Evolutionary conservation across 1,140 invertebrate species (phyloP), one percentile per base, ranked within the genome.

Genomic region (Acromyrmex charruanus): DNA sequence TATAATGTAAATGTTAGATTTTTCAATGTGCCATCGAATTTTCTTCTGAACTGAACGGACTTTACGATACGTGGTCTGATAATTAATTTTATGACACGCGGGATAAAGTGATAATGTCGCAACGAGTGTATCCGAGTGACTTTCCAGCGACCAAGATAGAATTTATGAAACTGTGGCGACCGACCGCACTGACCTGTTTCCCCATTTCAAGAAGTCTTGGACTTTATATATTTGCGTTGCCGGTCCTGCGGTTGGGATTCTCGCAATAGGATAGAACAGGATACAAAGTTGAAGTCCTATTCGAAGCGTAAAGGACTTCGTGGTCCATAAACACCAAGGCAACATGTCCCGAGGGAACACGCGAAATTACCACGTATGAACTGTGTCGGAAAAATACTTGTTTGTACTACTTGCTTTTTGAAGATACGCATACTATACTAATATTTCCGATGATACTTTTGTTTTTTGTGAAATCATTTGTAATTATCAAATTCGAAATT

Each of bases 111-210:
- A 10, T 49, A 74, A 25, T 28, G 21, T 16, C 28, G 39, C 55
- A 12, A 2, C 51, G 68, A 49, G 21, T 61, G 18, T 59, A 82
- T 49, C 39, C 39, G 18, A 61, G 18, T 49, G 21, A 16, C 25
- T 21, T 59, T 61, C 21, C n/a, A 39, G n/a, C 55, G 55, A 75
- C 74, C 80, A 61, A 51, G 69, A 75, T 82, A 4, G 14, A 61
- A 84, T 84, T 84, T 75, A 84, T 84, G 80, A 74, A 84, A 84
- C 35, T 82, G 53, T 55, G 16, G 25, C 63, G 35, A 69, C 25
- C 68, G 14, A 59, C 69, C 39, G 39, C 39, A 51, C 69, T 61
- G 80, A 82, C 80, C 68, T 16, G 55, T 21, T 84, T 75, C 55
- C 55, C 66, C 55, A 51, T 74, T 84, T 84, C 68, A 25, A 28